Base-by-base conservation (phyloP, 2,888 invertebrate species). In the Archips xylosteana region DNA sequence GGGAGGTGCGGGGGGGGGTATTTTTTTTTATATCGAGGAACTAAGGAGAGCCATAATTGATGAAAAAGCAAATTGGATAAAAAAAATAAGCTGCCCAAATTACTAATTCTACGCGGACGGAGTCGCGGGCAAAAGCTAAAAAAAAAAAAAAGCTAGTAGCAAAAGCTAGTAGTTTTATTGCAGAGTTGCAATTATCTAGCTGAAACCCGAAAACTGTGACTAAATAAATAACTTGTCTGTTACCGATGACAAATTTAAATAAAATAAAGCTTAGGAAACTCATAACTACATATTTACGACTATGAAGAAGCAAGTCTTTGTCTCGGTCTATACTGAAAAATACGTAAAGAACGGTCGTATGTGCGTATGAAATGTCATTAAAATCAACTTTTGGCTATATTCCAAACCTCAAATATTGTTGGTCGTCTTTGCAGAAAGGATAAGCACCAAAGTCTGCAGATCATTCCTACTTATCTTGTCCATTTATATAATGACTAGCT, bases 351-450 rank as follows among this genome's bases (percentile, higher is more conserved):
- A 78, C 83, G 84, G 85, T 89, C 88, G 86, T 90, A 90, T 88
- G 89, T 85, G 87, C 87, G 85, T 89, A 90, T 91, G 89, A 91
- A 89, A 84, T 90, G 90, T 91, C 90, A 93, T 94, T 94, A 93
- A 91, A 94, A 93, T 90, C 87, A 90, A 91, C 91, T 90, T 87
- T 90, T 94, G 94, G 94, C 92, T 47, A 51, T 63, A 79, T 67
- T 85, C 93, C 94, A 94, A 88, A 80, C 87, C 87, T 84, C 88
- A 87, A 89, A 90, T 90, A 91, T 90, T 90, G 88, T 91, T 89
- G 89, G 88, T 87, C 85, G 82, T 91, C 88, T 90, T 89, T 86
- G 85, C 85, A 87, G 84, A 84, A 90, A 89, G 85, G 85, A 85
- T 89, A 87, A 85, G 83, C 79, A 80, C 75, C 75, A 77, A 78